These are phyloP conservation scores for Gymnobelideus leadbeateri DNA, from an alignment of 2,113 vertebrate genomes.

Conservation along the genomic window DNA sequence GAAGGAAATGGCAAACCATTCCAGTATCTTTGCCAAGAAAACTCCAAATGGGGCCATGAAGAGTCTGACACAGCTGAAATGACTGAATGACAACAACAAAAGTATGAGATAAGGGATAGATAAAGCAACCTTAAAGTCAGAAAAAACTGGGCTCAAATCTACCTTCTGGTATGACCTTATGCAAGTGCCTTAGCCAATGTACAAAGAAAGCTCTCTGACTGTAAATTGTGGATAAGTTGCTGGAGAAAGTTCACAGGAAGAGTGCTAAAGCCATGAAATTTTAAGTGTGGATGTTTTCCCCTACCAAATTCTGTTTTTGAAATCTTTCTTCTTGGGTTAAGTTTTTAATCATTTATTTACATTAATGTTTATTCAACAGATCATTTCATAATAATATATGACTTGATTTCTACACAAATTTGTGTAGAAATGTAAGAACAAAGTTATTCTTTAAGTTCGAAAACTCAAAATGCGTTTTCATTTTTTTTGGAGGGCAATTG, in stretches of 20 bases:
- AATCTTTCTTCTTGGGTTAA: not conserved
- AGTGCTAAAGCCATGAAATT: not conserved
- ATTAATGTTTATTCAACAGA: not conserved
- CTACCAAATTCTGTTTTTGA: not conserved
- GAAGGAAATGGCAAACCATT: too few relatives aligned
- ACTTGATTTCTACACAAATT: constrained; percentile 19
- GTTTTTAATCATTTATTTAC: not conserved
- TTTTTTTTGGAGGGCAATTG: too few relatives aligned
- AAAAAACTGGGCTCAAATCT: not conserved
- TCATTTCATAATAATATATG: not conserved
- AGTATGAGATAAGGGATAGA: too few relatives aligned
- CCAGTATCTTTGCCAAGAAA: too few relatives aligned
- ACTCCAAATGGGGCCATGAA: too few relatives aligned
- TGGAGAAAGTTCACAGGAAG: not conserved
- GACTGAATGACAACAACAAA: too few relatives aligned
- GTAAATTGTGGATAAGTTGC: not conserved
- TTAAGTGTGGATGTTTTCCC: not conserved
- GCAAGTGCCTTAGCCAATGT: not conserved
- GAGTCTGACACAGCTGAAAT: too few relatives aligned
- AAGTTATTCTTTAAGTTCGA: constrained; percentile 44
- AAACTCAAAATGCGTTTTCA: constrained; percentile 50
- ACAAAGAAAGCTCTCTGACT: not conserved
- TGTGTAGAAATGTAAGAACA: constrained; percentile 45
- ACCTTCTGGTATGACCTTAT: not conserved
- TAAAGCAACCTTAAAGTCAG: not conserved